Conservation (phyloP, 92 coral and sea anemone genomes). For the Zoanthus sociatus region DNA sequence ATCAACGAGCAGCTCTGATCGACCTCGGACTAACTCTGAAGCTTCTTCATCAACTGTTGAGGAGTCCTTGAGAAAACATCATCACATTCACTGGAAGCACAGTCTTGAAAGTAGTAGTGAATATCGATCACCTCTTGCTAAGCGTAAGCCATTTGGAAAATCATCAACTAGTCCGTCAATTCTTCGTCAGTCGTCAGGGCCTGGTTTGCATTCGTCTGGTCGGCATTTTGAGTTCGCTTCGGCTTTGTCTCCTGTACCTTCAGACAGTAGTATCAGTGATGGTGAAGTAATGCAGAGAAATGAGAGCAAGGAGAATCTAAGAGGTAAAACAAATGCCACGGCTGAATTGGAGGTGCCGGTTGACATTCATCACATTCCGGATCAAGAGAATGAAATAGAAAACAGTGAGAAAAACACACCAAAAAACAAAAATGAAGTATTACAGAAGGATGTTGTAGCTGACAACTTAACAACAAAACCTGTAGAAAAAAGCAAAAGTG, state of each 20-base stretch:
- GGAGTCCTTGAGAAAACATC: slow-evolving; percentile 66
- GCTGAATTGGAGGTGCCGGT: slow-evolving; percentile 1
- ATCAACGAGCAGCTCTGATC: slow-evolving; percentile 84
- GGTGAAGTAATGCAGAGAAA: background rate
- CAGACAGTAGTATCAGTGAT: slow-evolving; percentile 91
- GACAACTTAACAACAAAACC: background rate
- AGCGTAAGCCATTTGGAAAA: slow-evolving; percentile 68
- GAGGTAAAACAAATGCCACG: background rate
- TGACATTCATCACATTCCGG: slow-evolving; percentile 6
- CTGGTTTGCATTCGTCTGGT: slow-evolving; percentile 70
- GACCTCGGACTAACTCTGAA: slow-evolving; percentile 93
- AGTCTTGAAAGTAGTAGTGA: slow-evolving; percentile 63
- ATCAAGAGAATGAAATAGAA: background rate
- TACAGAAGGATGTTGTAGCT: background rate
- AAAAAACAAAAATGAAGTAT: background rate
- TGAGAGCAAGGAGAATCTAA: background rate
- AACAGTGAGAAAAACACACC: background rate
- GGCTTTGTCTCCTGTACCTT: slow-evolving; percentile 95
- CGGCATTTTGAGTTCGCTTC: slow-evolving; percentile 94
- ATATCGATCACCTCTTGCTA: slow-evolving; percentile 67
- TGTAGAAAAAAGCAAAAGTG: background rate
- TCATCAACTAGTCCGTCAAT: slow-evolving; percentile 78
- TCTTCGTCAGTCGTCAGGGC: slow-evolving; percentile 69
- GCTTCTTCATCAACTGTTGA: slow-evolving; percentile 85
- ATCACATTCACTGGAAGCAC: slow-evolving; percentile 73